phyloP scores from a whole-genome alignment of 2,888 invertebrate species.

The Noctua janthina region DNA sequence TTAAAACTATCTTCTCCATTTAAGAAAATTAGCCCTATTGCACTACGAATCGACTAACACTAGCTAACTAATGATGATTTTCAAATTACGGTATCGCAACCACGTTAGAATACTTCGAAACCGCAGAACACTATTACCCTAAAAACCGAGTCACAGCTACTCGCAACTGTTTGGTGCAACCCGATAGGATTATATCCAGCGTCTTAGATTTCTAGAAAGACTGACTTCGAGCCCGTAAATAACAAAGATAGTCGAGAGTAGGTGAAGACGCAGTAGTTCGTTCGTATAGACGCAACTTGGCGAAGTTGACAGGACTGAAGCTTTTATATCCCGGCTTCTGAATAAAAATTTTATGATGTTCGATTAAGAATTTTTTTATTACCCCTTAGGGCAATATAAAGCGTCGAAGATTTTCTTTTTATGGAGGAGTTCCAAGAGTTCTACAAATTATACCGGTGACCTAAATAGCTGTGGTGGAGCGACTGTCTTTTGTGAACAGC shows the following conservation, averaged over 20 bases:
- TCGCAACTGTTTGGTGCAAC: constrained; percentile 30
- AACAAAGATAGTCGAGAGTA: not conserved
- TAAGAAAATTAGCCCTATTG: constrained; percentile 11
- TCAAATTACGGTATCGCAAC: constrained; percentile 23
- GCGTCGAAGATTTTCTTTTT: constrained; percentile 32
- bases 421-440: constrained; percentile 29
- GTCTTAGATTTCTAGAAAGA: not conserved
- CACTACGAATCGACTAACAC: constrained; percentile 9
- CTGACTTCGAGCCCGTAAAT: not conserved
- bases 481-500: not conserved
- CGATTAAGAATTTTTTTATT: constrained; percentile 51
- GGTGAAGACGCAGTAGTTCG: not conserved
- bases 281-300: not conserved
- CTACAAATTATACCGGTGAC: constrained; percentile 15
- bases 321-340: constrained; percentile 22
- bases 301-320: constrained; percentile 25
- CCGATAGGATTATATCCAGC: not conserved
- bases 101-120: constrained; percentile 28
- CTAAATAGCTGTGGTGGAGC: constrained; percentile 12
- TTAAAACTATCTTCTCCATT: not conserved
- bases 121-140: constrained; percentile 52
- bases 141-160: constrained; percentile 19
- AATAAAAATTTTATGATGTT: constrained; percentile 41
- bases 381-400: constrained; percentile 28
- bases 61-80: constrained; percentile 27